Percentiles rank a stretch among this genome's conserved stretches.
These are phyloP conservation scores for Andricus quercusramuli DNA, from an alignment of 2,888 invertebrate species.

Conservation along the genomic window DNA sequence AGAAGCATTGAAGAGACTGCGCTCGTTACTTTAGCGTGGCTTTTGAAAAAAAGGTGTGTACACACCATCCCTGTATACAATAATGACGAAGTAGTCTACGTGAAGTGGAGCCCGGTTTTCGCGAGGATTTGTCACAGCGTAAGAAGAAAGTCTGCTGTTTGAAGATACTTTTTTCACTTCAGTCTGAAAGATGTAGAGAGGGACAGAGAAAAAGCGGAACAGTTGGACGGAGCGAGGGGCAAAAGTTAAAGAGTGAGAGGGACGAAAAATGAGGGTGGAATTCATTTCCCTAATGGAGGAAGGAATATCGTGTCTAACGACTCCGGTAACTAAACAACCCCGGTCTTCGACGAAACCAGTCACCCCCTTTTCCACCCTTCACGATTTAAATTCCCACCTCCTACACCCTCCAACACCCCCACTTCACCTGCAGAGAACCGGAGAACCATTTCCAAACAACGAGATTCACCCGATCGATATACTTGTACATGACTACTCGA, in stretches of 20 bases:
- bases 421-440: constrained; percentile 31
- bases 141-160: background rate
- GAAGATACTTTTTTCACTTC: background rate
- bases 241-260: constrained; percentile 9
- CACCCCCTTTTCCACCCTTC: constrained; percentile 41
- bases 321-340: constrained; percentile 66
- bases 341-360: constrained; percentile 54
- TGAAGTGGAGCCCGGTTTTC: background rate
- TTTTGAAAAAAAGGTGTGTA: background rate
- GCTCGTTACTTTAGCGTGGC: background rate
- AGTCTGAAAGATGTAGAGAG: background rate
- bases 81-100: background rate
- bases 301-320: constrained; percentile 69
- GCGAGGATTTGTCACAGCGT: background rate
- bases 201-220: background rate
- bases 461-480: constrained; percentile 45
- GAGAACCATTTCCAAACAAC: constrained; percentile 43
- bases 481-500: constrained; percentile 18
- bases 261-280: constrained; percentile 58
- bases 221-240: background rate
- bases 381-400: constrained; percentile 7
- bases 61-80: background rate
- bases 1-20: background rate
- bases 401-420: constrained; percentile 9
- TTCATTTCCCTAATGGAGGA: constrained; percentile 75